Evolutionary conservation across 37 sponge, comb jelly and placozoan genomes (phyloP).

Genomic region (Cliona cf. orientalis): DNA sequence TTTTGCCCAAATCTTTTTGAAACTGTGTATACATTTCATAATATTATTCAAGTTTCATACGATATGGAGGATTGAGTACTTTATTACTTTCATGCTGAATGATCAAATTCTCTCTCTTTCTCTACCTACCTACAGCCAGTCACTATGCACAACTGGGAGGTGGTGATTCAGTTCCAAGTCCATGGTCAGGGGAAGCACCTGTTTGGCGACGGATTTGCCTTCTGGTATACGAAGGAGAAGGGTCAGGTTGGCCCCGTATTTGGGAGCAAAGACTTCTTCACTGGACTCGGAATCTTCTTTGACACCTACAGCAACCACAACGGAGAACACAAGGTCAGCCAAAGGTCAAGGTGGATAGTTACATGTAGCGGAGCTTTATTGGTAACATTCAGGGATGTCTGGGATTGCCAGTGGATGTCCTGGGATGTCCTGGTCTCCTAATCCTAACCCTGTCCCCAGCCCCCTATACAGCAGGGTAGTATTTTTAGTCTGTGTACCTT

Average conservation of each 20-base stretch:
- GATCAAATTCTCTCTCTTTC: neutral
- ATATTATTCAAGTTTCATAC: no score
- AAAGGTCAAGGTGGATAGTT: no score
- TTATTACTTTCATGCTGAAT: no score
- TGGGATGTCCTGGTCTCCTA: no score
- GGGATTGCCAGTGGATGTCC: neutral
- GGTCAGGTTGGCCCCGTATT: conserved; percentile 80
- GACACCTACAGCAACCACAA: conserved; percentile 98
- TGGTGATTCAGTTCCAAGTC: conserved; percentile 82
- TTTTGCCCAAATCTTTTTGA: no score
- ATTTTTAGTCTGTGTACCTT: no score
- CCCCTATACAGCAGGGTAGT: neutral
- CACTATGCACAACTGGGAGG: conserved; percentile 90
- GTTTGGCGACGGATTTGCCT: conserved; percentile 98
- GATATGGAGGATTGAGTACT: no score
- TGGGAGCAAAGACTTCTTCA: conserved; percentile 91
- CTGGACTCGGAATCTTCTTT: conserved; percentile 97
- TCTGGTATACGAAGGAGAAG: conserved; percentile 94
- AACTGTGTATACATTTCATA: no score
- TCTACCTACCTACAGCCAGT: conserved; percentile 55
- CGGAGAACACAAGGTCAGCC: conserved; percentile 30
- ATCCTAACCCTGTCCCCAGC: neutral
- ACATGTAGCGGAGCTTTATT: no score
- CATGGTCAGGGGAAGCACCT: conserved; percentile 87
- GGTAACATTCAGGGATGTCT: no score